Base-by-base conservation (phyloP, 2,797 vertebrate genomes). In the Semaprochilodus insignis region DNA sequence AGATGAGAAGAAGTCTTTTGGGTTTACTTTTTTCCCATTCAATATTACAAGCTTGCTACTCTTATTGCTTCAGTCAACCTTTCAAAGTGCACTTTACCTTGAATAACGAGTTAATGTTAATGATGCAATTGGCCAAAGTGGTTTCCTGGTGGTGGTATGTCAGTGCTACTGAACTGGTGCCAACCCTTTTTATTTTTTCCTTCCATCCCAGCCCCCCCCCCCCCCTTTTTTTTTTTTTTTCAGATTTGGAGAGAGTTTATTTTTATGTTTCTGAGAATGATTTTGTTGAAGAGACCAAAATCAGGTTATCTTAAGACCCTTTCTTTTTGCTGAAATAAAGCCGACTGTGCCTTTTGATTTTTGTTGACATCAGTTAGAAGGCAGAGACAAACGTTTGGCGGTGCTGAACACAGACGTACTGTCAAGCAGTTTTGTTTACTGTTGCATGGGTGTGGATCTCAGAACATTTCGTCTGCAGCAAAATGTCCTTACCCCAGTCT, bases 31-130 rank as follows among this genome's bases (percentile, higher is more conserved):
- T 44, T 74, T 4, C 55, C 55, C 27, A 73, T 34, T 17, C 27
- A 74, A 59, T 23, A 75, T 52, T 80, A 31, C 40, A 25, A 15
- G 21, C 25, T 52, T 62, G 51, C 66, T 70, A 14, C 31, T 48
- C 59, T 51, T 63, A 62, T 36, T 62, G 21, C n/a, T 71, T 36
- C 21, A 25, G n/a, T 52, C 23, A 65, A 71, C 19, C 63, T 83
- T 48, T 78, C 69, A 54, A 65, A 60, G 36, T 75, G 75, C 75
- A 74, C 78, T 76, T 78, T 72, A 73, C 57, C 75, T 69, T 31
- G 66, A 66, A 77, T 60, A 36, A 54, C 19, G 17, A 73, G 0
- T 40, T 54, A 4, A 17, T 34, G 44, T 17, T 36, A 74, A 10
- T 57, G 52, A 57, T n/a, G 27, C 21, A 21, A 14, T 27, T 51